phyloP scores from a whole-genome alignment of 2,113 vertebrate species.

The Canis aureus region DNA sequence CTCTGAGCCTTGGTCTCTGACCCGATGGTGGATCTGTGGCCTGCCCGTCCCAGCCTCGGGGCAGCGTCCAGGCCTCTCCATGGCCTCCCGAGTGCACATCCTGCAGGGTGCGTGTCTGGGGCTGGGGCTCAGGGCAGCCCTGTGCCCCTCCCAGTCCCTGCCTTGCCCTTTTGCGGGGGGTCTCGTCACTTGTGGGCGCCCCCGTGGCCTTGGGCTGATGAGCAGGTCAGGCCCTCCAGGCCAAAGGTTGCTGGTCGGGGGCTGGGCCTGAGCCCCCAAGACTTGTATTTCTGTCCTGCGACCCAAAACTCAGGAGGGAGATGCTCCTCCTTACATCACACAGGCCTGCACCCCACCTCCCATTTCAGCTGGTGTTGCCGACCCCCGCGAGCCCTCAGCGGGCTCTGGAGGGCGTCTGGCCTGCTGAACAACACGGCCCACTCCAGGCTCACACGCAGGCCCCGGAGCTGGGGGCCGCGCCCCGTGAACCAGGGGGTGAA shows the following conservation, averaged over 20 bases:
- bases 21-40: accelerated
- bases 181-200: accelerated
- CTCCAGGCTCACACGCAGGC: accelerated
- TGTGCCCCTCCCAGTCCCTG: not conserved
- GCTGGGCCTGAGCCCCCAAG: accelerated
- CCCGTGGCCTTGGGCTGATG: not conserved
- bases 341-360: not conserved
- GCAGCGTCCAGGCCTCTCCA: not conserved
- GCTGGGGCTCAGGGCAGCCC: not conserved
- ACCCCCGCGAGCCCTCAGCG: accelerated
- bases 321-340: not conserved
- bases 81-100: accelerated
- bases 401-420: accelerated
- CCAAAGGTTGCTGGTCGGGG: not conserved
- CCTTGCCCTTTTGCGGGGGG: accelerated
- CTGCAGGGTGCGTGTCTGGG: not conserved
- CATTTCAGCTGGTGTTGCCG: not conserved
- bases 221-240: not conserved
- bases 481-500: accelerated
- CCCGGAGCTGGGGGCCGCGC: not conserved
- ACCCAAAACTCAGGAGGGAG: not conserved
- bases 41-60: accelerated
- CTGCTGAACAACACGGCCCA: accelerated
- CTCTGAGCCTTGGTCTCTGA: accelerated
- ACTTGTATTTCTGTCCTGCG: not conserved